phyloP scores from a whole-genome alignment of 2,113 vertebrate species.

The Thalassarche chlororhynchos region DNA sequence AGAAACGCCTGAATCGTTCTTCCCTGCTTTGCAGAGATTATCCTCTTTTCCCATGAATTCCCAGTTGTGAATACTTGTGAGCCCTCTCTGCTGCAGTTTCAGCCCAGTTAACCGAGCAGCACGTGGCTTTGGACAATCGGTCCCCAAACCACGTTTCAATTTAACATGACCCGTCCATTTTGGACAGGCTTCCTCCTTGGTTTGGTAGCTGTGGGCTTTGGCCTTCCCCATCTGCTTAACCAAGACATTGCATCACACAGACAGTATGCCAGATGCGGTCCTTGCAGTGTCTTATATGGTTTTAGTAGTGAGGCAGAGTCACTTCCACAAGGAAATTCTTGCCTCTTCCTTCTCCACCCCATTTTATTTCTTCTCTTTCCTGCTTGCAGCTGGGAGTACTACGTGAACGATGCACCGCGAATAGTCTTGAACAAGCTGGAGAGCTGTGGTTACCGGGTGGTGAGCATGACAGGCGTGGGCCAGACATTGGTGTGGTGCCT shows the following conservation, averaged over 20 bases:
- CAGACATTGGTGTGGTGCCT: constrained; percentile 99
- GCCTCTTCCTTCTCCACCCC: background rate
- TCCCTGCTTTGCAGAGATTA: background rate
- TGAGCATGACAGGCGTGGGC: constrained; percentile 94
- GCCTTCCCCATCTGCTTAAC: background rate
- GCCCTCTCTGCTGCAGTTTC: background rate
- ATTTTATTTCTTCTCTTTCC: background rate
- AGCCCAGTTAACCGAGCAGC: background rate
- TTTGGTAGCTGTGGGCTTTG: background rate
- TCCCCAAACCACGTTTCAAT: background rate
- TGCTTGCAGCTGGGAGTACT: constrained; percentile 87
- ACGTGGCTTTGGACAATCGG: accelerated
- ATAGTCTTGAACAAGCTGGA: constrained; percentile 96
- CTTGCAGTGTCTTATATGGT: accelerated
- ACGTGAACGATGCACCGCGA: constrained; percentile 88
- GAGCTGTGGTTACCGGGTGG: constrained; percentile 85
- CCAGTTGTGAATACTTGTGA: background rate
- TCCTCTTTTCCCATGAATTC: background rate
- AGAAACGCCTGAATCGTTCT: background rate
- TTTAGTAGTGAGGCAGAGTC: background rate
- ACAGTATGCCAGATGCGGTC: accelerated
- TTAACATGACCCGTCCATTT: background rate
- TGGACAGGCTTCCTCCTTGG: background rate
- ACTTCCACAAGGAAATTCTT: background rate
- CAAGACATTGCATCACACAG: too few species aligned